Evolutionary conservation across 2,888 invertebrate genomes (phyloP).

Genomic region (Aspidiotus rigidus): DNA sequence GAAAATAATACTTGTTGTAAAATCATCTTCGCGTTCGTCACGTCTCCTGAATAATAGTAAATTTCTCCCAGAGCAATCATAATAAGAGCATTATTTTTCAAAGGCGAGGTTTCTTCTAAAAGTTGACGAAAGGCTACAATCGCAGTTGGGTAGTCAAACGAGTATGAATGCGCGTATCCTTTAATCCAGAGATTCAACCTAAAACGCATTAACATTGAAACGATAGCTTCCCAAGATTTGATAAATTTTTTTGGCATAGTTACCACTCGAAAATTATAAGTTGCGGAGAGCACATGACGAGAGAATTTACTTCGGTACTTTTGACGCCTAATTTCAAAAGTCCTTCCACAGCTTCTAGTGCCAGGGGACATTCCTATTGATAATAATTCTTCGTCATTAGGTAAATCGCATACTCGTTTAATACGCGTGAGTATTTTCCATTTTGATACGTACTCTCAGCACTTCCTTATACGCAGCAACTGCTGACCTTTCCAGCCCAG

Average conservation of each 20-base stretch:
- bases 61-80: constrained; percentile 62
- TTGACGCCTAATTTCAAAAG: constrained; percentile 61
- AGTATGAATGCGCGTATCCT: constrained; percentile 49
- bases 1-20: constrained; percentile 45
- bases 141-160: constrained; percentile 57
- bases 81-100: constrained; percentile 59
- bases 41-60: constrained; percentile 62
- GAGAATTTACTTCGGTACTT: constrained; percentile 63
- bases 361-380: constrained; percentile 57
- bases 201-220: background rate
- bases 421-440: too few relatives aligned
- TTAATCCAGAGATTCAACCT: constrained; percentile 55
- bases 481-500: constrained; percentile 61
- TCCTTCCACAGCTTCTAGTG: constrained; percentile 64
- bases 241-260: constrained; percentile 34
- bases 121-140: constrained; percentile 53
- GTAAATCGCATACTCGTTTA: too few relatives aligned
- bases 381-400: background rate
- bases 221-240: background rate
- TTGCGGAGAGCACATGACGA: constrained; percentile 50
- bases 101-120: constrained; percentile 54
- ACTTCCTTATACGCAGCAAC: constrained; percentile 70
- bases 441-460: constrained; percentile 48
- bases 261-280: constrained; percentile 47
- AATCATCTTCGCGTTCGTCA: constrained; percentile 52